Conservation (phyloP, 2,888 invertebrate species). For the Caenorhabditis parvicauda region DNA sequence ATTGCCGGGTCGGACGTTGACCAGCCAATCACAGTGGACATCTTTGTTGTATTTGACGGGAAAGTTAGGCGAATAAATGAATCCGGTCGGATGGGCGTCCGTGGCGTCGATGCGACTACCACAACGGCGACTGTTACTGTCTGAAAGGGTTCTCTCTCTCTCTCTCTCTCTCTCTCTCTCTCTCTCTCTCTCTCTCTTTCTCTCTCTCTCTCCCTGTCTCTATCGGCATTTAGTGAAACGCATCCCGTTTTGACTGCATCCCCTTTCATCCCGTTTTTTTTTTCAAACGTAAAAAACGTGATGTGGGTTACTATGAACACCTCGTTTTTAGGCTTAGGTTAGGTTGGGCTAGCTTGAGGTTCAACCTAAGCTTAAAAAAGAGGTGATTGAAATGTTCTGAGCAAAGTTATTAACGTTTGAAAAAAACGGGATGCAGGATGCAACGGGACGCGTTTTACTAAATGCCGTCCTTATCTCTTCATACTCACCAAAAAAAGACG, state of each 20-base stretch:
- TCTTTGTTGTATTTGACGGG: conserved; percentile 82
- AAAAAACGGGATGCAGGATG: not conserved
- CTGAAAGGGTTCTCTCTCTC: no score
- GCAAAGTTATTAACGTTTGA: no score
- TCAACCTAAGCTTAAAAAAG: no score
- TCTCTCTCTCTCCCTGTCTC: no score
- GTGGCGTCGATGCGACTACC: conserved; percentile 29
- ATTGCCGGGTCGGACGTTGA: conserved; percentile 65
- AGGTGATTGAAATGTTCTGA: no score
- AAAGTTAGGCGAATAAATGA: conserved; percentile 79
- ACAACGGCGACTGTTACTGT: conserved; percentile 23
- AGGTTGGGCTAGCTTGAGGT: no score
- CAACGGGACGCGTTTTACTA: not conserved
- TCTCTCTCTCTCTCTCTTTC: conserved; percentile 2
- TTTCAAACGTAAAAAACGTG: no score
- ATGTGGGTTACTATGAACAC: no score
- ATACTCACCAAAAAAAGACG: conserved; percentile 7
- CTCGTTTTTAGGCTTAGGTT: no score
- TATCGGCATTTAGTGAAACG: no score
- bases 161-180: not conserved
- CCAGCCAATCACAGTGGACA: conserved; percentile 93
- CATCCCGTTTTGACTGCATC: no score
- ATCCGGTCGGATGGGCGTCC: conserved; percentile 26
- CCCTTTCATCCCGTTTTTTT: no score
- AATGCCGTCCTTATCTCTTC: not conserved